These are phyloP conservation scores for Larimichthys crocea DNA, from an alignment of 2,113 vertebrate genomes.

Conservation along the genomic window DNA sequence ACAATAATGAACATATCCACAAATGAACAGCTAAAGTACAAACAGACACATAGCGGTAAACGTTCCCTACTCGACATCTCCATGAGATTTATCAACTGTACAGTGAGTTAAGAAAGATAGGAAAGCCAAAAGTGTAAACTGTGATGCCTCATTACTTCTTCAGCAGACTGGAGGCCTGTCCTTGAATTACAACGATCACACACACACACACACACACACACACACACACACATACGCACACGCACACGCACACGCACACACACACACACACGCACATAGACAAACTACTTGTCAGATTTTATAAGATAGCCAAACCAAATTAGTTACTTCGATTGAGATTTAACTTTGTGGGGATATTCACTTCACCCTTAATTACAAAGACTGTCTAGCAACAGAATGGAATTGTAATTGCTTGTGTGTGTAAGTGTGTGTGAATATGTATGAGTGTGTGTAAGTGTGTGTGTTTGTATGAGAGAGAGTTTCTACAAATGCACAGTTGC, in stretches of 20 bases:
- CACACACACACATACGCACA: conserved; percentile 11
- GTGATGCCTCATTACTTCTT: conserved; percentile 59
- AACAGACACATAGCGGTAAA: background rate
- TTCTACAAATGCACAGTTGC: background rate
- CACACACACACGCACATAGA: conserved; percentile 5
- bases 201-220: background rate
- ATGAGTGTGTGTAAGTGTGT: background rate
- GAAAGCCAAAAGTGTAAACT: conserved; percentile 43
- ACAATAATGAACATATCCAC: background rate
- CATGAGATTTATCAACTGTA: conserved; percentile 38
- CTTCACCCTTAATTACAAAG: conserved; percentile 68
- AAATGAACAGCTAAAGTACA: background rate
- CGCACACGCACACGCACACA: background rate
- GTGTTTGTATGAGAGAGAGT: background rate
- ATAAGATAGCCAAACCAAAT: conserved; percentile 64
- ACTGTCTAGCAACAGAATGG: conserved; percentile 31
- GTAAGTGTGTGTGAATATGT: background rate
- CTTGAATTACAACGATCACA: conserved; percentile 54
- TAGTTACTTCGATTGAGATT: conserved; percentile 49
- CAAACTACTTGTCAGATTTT: conserved; percentile 48
- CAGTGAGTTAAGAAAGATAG: conserved; percentile 36
- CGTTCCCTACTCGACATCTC: background rate
- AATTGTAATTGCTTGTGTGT: conserved; percentile 21
- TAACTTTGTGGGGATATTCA: conserved; percentile 59
- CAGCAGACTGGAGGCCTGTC: conserved; percentile 40